phyloP scores from a whole-genome alignment of 1,140 invertebrate species.

The Drosophila pectinifera region DNA sequence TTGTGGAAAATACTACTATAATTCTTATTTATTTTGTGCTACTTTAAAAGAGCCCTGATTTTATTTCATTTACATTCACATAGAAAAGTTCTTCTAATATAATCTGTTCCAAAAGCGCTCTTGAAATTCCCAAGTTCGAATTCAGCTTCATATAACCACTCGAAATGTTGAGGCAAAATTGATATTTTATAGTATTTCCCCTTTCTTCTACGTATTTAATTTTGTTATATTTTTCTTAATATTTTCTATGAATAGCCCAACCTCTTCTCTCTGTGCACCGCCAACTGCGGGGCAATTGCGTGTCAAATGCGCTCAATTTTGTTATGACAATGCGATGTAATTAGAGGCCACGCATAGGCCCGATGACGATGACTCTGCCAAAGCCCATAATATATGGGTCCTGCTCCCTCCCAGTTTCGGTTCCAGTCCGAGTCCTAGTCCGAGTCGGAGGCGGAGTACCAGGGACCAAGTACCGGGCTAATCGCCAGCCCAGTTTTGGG shows the following conservation, averaged over 20 bases:
- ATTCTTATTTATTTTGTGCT: too few species aligned
- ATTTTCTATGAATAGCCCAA: too few species aligned
- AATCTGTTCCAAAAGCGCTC: too few species aligned
- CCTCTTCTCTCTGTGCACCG: conserved; percentile 5
- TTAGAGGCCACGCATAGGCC: conserved; percentile 80
- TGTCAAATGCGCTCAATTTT: conserved; percentile 83
- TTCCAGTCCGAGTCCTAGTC: neutral
- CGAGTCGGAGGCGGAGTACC: neutral
- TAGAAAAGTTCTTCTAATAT: too few species aligned
- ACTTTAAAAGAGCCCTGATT: too few species aligned
- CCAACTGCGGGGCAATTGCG: conserved; percentile 69
- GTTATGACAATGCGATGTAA: conserved; percentile 82
- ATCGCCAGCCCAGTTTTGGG: conserved; percentile 32
- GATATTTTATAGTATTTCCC: too few species aligned
- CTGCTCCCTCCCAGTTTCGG: conserved; percentile 12
- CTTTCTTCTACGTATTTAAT: too few species aligned
- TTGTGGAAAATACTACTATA: neutral
- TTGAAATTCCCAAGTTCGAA: neutral
- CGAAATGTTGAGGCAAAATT: neutral
- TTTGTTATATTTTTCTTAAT: neutral
- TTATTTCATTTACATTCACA: too few species aligned
- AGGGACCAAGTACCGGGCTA: conserved; percentile 20
- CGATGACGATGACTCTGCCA: conserved; percentile 50
- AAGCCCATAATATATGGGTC: conserved; percentile 56
- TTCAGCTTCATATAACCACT: neutral